Evolutionary conservation across 2,888 invertebrate genomes (phyloP).

Genomic region (Drosophila ezoana): DNA sequence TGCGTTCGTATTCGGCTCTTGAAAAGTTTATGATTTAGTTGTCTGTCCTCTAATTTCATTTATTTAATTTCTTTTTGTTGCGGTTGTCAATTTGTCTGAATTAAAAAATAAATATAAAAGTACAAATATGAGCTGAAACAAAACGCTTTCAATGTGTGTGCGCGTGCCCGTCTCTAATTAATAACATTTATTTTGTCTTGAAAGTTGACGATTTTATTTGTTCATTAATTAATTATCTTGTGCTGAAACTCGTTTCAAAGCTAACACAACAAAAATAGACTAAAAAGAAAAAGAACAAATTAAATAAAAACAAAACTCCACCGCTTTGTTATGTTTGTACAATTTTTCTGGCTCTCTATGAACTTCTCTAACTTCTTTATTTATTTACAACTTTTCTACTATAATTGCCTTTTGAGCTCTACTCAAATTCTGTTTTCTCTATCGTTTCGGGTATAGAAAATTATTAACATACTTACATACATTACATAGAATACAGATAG

Average conservation of each 20-base stretch:
- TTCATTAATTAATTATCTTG: conserved; percentile 47
- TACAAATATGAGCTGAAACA: conserved; percentile 29
- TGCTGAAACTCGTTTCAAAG: conserved; percentile 31
- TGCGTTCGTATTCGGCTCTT: conserved; percentile 36
- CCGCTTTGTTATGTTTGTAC: conserved; percentile 55
- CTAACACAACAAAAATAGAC: conserved; percentile 19
- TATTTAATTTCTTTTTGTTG: conserved; percentile 38
- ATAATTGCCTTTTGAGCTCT: conserved; percentile 29
- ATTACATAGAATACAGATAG: conserved; percentile 6
- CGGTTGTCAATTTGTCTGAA: conserved; percentile 49
- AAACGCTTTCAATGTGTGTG: conserved; percentile 70
- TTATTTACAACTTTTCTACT: conserved; percentile 32
- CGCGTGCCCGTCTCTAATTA: conserved; percentile 55
- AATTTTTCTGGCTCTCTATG: conserved; percentile 29
- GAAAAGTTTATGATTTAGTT: conserved; percentile 37
- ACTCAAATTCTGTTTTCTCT: conserved; percentile 16
- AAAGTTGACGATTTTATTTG: conserved; percentile 53
- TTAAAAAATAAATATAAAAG: conserved; percentile 9
- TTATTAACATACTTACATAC: not conserved
- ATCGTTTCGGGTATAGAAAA: conserved; percentile 4
- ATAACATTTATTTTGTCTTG: conserved; percentile 61
- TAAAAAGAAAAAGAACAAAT: conserved; percentile 3
- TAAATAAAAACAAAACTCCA: conserved; percentile 23
- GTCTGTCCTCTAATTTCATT: conserved; percentile 36
- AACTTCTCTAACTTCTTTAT: conserved; percentile 19